These are phyloP conservation scores for Muschampia plurimacula DNA, from an alignment of 2,888 invertebrate species.

Conservation along the genomic window DNA sequence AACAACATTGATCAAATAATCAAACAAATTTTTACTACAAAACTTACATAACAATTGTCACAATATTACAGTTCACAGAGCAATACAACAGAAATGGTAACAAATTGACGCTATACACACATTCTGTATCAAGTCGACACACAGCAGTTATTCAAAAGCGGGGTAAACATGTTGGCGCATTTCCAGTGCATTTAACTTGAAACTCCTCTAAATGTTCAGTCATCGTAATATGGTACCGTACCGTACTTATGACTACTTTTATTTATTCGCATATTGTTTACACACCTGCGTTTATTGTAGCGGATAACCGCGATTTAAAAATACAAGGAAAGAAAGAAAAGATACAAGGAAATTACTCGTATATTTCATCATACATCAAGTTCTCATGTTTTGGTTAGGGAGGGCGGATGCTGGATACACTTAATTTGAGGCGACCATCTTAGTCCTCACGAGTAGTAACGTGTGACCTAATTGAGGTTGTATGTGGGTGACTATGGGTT, in stretches of 20 bases:
- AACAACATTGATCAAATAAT: background rate
- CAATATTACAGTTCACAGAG: background rate
- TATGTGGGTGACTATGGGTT: too few species aligned
- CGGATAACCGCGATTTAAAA: too few species aligned
- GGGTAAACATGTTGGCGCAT: slow-evolving; percentile 11
- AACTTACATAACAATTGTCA: background rate
- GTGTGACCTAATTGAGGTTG: too few species aligned
- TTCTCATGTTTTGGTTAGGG: too few species aligned
- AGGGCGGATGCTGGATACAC: too few species aligned
- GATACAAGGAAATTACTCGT: too few species aligned
- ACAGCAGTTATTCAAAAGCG: slow-evolving; percentile 2
- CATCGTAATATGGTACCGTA: background rate
- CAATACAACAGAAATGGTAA: background rate
- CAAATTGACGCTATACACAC: background rate
- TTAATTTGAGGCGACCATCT: too few species aligned
- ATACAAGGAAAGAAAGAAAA: too few species aligned
- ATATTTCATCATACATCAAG: too few species aligned
- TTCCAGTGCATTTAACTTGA: slow-evolving; percentile 14
- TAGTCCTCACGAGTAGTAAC: too few species aligned
- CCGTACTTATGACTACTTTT: background rate
- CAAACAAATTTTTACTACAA: background rate
- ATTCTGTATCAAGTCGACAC: slow-evolving; percentile 5
- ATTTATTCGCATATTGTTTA: too few species aligned
- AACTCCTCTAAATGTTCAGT: slow-evolving; percentile 4
- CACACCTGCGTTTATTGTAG: too few species aligned